Evolutionary conservation across 2,888 invertebrate genomes (phyloP).

Genomic region (Eristalinus sepulchralis): DNA sequence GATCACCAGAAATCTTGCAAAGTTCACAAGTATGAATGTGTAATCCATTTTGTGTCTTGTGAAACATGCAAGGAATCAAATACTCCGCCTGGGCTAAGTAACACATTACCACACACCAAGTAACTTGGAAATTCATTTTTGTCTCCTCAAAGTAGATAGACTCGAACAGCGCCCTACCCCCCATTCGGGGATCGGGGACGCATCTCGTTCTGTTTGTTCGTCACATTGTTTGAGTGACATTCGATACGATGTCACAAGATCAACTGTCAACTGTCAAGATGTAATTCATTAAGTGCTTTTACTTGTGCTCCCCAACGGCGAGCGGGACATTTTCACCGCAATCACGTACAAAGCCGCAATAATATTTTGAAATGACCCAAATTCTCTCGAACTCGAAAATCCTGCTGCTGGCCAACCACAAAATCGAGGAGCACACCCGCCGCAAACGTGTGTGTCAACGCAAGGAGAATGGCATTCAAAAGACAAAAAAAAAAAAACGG

Average conservation of each 20-base stretch:
- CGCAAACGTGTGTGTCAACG: no score
- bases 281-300: slow-evolving; percentile 45
- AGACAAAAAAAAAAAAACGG: slow-evolving; percentile 7
- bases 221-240: not conserved
- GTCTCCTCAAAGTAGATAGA: not conserved
- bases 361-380: slow-evolving; percentile 48
- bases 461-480: slow-evolving; percentile 44
- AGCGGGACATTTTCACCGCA: not conserved
- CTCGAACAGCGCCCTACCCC: not conserved
- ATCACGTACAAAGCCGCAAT: not conserved
- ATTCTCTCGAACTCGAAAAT: slow-evolving; percentile 41
- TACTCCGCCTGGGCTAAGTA: not conserved
- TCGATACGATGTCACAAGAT: slow-evolving; percentile 13
- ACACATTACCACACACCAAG: not conserved
- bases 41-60: not conserved
- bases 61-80: not conserved
- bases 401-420: slow-evolving; percentile 8
- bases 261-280: slow-evolving; percentile 24
- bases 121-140: not conserved
- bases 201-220: not conserved
- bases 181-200: not conserved
- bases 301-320: not conserved
- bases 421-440: not conserved
- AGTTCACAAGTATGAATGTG: not conserved
- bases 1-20: no score